Evolutionary conservation across 2,113 vertebrate species (phyloP), one percentile per base, ranked within the genome.

Genomic region (Clarias macrocephalus): DNA sequence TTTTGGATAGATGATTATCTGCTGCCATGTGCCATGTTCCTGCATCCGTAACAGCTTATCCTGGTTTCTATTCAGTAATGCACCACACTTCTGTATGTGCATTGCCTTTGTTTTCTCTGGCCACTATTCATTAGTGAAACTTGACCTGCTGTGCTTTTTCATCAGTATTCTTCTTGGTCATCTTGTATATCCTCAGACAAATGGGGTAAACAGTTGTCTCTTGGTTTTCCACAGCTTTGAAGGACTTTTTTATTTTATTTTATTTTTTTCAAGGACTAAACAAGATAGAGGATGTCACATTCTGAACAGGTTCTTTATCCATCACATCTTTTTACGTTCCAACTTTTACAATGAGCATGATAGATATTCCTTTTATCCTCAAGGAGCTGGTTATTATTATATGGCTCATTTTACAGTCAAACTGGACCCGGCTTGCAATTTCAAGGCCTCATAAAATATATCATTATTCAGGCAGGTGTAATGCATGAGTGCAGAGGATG

Each of bases 371-470:
- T 66, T 66, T 82, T 82, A 82, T 82, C 60, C 60, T n/a, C 80
- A 66, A 65, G 60, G 42, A 82, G 60, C 37, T 48, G 81, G 60
- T 28, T 82, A 82, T 28, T 82, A 82, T 65, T 82, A 82, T 66
- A 82, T 52, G 81, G 33, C 60, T 82, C 81, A 82, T 65, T 82
- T 66, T 82, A 33, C 60, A 65, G 37, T 66, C 37, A 63, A 33
- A 63, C 18, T 30, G 77, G 54, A 59, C 6, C 77, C 19, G 62
- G 7, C 23, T 66, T 82, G 37, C 25, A 82, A 66, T 82, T 56
- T 82, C 60, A 48, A 37, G 33, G 62, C 37, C 81, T 66, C 62
- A 65, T 82, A 82, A 82, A 82, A 48, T 82, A 82, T 52, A 48
- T 82, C 23, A 82, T n/a, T 52, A 82, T 82, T 52, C 30, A 82